Evolutionary conservation across 2,113 vertebrate species (phyloP).

Genomic region (Lampris megalopsis): DNA sequence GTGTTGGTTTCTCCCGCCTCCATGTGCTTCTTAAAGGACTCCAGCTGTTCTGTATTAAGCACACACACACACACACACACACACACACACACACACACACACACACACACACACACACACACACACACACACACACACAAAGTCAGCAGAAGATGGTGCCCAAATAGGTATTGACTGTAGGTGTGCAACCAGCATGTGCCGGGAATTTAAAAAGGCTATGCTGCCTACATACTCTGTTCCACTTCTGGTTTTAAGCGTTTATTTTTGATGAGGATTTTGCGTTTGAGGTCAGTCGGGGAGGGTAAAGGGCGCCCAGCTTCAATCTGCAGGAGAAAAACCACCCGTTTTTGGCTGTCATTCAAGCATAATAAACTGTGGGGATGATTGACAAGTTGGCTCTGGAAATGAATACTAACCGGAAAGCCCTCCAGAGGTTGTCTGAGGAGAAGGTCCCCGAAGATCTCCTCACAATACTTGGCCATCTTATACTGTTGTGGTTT

Average conservation of each 20-base stretch:
- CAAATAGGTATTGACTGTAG: not conserved
- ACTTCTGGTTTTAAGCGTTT: constrained; percentile 98
- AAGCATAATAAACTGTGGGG: not conserved
- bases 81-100: constrained; percentile 34
- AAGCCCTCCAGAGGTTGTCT: constrained; percentile 92
- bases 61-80: constrained; percentile 52
- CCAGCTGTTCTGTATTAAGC: constrained; percentile 90
- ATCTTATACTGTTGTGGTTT: constrained; percentile 99
- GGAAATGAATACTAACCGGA: constrained; percentile 83
- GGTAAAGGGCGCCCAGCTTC: constrained; percentile 90
- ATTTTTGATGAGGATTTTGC: constrained; percentile 99
- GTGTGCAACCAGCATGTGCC: not conserved
- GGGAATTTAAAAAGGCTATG: not conserved
- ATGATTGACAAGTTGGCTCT: not conserved
- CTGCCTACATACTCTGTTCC: constrained; percentile 90
- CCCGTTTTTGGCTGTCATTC: not conserved
- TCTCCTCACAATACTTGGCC: constrained; percentile 98
- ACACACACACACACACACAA: constrained; percentile 1
- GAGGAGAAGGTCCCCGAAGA: constrained; percentile 95
- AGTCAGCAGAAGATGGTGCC: not conserved
- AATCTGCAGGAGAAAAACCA: constrained; percentile 82
- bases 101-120: constrained; percentile 44
- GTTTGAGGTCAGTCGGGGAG: constrained; percentile 94
- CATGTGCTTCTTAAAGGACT: constrained; percentile 97
- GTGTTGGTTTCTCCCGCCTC: constrained; percentile 94